Percentiles rank a stretch among this genome's conserved stretches.
phyloP scores from a whole-genome alignment of 2,888 invertebrate species.

The Drosophila pullipes region DNA sequence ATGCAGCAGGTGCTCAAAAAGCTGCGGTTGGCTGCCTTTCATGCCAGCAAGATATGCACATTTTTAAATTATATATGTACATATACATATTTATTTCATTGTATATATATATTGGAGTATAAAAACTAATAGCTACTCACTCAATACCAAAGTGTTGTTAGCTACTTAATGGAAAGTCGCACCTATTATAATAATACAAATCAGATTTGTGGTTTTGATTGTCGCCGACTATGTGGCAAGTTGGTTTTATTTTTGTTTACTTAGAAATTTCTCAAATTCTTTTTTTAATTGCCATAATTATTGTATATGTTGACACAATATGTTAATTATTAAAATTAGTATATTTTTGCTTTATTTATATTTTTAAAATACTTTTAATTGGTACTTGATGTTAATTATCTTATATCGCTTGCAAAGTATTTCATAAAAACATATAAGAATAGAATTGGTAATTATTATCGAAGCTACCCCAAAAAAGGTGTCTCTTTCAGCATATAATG shows the following conservation, averaged over 20 bases:
- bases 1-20: constrained; percentile 70
- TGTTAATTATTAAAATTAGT: no score
- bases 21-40: constrained; percentile 39
- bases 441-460: background rate
- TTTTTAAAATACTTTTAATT: background rate
- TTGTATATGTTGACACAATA: no score
- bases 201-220: background rate
- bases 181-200: constrained; percentile 2
- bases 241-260: background rate
- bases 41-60: constrained; percentile 67
- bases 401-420: background rate
- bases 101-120: constrained; percentile 7
- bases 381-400: background rate
- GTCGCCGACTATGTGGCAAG: background rate
- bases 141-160: constrained; percentile 46
- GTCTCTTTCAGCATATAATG: background rate
- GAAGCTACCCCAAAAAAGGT: background rate
- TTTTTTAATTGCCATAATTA: no score
- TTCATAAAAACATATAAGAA: background rate
- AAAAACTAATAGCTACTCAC: constrained; percentile 43
- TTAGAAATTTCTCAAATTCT: no score
- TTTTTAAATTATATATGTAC: constrained; percentile 63
- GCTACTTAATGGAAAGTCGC: constrained; percentile 33
- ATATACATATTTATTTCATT: constrained; percentile 21
- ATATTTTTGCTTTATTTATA: background rate